A percentile compares a stretch with the other conserved stretches of the same genome.
These are phyloP conservation scores for Vannuccia rotundouncinata DNA, from an alignment of 2,888 invertebrate species.

Conservation along the genomic window DNA sequence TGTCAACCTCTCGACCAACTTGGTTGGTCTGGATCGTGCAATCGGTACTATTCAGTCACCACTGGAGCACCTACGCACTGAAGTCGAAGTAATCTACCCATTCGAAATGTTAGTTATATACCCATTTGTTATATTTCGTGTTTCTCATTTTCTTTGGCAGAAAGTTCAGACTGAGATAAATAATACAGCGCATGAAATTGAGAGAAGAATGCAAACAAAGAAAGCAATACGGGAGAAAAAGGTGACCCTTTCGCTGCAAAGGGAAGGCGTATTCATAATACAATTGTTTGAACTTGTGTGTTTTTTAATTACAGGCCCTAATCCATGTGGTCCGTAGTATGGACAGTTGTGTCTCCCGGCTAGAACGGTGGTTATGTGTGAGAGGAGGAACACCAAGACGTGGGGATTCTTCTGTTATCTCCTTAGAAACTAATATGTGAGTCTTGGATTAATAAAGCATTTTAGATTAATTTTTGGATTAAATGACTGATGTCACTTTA, in stretches of 20 bases:
- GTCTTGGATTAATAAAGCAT: too few relatives aligned
- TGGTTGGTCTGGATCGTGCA: conserved; percentile 81
- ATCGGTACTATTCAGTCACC: conserved; percentile 74
- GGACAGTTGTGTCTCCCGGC: too few relatives aligned
- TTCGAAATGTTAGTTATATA: neutral
- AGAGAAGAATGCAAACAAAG: neutral
- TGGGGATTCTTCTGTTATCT: neutral
- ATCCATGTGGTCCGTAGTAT: too few relatives aligned
- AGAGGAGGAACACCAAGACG: neutral
- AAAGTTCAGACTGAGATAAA: neutral
- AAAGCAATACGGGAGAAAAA: neutral
- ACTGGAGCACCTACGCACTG: conserved; percentile 71
- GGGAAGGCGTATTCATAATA: too few relatives aligned
- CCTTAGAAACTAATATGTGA: too few relatives aligned
- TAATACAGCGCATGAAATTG: neutral
- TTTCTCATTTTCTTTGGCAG: too few relatives aligned
- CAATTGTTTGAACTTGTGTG: too few relatives aligned
- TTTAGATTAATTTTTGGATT: too few relatives aligned
- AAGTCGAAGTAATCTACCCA: conserved; percentile 65
- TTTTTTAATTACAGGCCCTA: too few relatives aligned
- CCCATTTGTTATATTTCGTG: neutral
- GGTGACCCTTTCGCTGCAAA: neutral
- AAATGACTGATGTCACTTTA: too few relatives aligned
- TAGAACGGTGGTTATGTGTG: too few relatives aligned
- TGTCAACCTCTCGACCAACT: conserved; percentile 86